These are phyloP conservation scores for Riparia riparia DNA, from an alignment of 2,113 vertebrate genomes.

Conservation along the genomic window DNA sequence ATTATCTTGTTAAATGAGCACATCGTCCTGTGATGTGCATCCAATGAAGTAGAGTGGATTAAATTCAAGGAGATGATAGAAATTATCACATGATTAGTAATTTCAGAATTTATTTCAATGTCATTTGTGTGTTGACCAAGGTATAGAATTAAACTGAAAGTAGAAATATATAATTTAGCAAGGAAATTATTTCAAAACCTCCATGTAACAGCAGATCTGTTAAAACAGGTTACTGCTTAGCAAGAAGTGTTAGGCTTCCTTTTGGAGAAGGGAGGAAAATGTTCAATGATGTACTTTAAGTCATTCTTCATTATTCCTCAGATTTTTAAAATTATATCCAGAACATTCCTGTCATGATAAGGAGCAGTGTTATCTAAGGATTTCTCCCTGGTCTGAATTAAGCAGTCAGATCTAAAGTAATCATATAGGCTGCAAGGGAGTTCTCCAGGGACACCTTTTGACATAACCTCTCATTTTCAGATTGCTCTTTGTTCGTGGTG, in stretches of 20 bases:
- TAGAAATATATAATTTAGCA: neutral
- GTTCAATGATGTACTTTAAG: neutral
- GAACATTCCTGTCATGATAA: neutral
- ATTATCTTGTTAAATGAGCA: neutral
- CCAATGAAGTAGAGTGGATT: neutral
- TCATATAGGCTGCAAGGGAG: neutral
- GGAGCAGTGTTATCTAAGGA: neutral
- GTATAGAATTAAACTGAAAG: neutral
- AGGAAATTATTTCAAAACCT: neutral
- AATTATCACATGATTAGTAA: neutral
- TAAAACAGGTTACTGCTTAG: neutral
- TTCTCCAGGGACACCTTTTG: slow-evolving; percentile 17
- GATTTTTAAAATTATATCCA: neutral
- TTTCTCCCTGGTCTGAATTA: neutral
- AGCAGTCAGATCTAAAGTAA: neutral
- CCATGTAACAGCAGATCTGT: neutral
- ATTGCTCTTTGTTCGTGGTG: slow-evolving; percentile 59
- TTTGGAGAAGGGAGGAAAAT: neutral
- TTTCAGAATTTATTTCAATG: neutral
- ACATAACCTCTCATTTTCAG: slow-evolving; percentile 46
- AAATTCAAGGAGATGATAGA: neutral
- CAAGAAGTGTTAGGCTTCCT: neutral
- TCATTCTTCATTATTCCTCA: neutral
- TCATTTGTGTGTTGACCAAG: neutral
- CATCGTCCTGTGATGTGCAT: neutral